Conservation (phyloP, 2,888 invertebrate species). For the Leptodirus hochenwartii region DNA sequence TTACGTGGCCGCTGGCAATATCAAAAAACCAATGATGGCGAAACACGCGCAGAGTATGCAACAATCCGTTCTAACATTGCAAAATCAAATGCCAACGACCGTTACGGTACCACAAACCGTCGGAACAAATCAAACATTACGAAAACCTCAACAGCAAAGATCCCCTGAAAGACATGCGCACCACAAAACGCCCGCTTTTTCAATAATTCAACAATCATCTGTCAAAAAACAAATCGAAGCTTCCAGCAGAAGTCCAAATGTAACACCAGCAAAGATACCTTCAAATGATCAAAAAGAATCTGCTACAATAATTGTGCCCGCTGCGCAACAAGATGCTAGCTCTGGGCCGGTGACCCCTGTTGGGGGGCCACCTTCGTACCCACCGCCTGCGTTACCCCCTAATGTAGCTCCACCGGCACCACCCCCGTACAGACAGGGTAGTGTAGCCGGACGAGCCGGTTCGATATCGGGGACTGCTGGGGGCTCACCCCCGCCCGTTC, state of each 20-base stretch:
- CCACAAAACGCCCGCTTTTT: slow-evolving; percentile 3
- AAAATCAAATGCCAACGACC: slow-evolving; percentile 5
- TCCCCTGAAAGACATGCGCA: slow-evolving; percentile 7
- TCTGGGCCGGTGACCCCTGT: slow-evolving; percentile 23
- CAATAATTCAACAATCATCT: no score
- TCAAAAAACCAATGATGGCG: slow-evolving; percentile 35
- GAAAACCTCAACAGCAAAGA: slow-evolving; percentile 13
- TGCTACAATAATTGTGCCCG: slow-evolving; percentile 19
- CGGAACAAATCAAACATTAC: slow-evolving; percentile 1
- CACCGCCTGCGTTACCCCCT: slow-evolving; percentile 25
- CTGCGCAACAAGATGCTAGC: slow-evolving; percentile 19
- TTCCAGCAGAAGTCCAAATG: slow-evolving; percentile 5
- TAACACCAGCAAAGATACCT: slow-evolving; percentile 8
- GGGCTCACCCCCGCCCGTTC: no score
- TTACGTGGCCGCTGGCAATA: slow-evolving; percentile 86
- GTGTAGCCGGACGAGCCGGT: no score
- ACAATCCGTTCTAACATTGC: slow-evolving; percentile 12
- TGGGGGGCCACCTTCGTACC: slow-evolving; percentile 24
- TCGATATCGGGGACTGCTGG: no score
- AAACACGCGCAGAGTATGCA: slow-evolving; percentile 15
- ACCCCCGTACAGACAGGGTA: no score
- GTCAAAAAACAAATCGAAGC: not conserved
- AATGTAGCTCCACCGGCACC: slow-evolving; percentile 25
- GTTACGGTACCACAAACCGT: not conserved
- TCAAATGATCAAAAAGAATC: slow-evolving; percentile 8